These are phyloP conservation scores for Epistrophella euchroma DNA, from an alignment of 2,888 invertebrate species.

Conservation along the genomic window DNA sequence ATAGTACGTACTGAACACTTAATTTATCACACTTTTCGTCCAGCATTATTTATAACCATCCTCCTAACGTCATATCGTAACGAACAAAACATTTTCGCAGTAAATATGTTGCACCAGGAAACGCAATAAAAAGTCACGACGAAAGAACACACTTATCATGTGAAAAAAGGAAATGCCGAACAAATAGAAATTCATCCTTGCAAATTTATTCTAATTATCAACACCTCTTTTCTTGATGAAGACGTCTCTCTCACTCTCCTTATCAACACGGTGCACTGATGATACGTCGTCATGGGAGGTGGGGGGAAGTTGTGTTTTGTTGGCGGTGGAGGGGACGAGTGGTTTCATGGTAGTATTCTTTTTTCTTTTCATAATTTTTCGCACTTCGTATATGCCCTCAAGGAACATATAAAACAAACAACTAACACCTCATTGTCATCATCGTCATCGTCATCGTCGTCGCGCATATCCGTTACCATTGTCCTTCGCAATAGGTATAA, in stretches of 20 bases:
- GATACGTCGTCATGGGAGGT: not conserved
- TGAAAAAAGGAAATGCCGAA: slow-evolving; percentile 35
- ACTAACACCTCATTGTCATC: slow-evolving; percentile 58
- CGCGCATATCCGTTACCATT: slow-evolving; percentile 47
- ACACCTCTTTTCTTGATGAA: slow-evolving; percentile 45
- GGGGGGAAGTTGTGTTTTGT: too few species aligned
- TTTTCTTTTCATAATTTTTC: slow-evolving; percentile 68
- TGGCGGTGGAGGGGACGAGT: not conserved
- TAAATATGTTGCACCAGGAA: slow-evolving; percentile 14
- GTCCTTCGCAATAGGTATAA: slow-evolving; percentile 47
- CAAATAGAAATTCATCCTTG: slow-evolving; percentile 58
- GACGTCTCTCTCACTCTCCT: not conserved
- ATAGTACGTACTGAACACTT: not conserved
- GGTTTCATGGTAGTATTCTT: slow-evolving; percentile 25
- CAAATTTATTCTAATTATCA: slow-evolving; percentile 63
- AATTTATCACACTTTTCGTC: not conserved
- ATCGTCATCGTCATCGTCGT: slow-evolving; percentile 44
- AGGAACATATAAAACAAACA: slow-evolving; percentile 57
- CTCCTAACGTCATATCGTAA: not conserved
- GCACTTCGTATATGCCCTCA: slow-evolving; percentile 54
- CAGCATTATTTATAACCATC: not conserved
- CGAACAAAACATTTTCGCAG: not conserved
- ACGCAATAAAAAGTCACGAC: slow-evolving; percentile 41
- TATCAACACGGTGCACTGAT: not conserved
- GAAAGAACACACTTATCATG: slow-evolving; percentile 47